Percentiles rank a stretch among this genome's conserved stretches.
These are phyloP conservation scores for Dendrocincla tyrannina DNA, from an alignment of 2,797 vertebrate species.

Conservation along the genomic window DNA sequence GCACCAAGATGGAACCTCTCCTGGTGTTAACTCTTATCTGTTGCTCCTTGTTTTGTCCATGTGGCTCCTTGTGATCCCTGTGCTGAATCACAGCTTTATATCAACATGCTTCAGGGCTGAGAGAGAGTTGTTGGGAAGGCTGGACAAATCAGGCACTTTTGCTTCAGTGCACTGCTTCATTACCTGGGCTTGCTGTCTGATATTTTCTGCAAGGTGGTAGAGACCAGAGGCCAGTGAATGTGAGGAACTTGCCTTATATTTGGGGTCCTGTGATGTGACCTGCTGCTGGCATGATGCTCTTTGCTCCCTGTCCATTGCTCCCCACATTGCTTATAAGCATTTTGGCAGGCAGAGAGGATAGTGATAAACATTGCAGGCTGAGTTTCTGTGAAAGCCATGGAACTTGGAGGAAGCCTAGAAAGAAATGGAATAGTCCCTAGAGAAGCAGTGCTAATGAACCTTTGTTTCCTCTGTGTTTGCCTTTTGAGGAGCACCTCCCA, in stretches of 20 bases:
- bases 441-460: neutral
- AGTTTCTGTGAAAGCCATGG: neutral
- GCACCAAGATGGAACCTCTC: neutral
- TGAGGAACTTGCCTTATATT: neutral
- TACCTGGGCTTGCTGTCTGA: neutral
- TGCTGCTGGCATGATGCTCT: neutral
- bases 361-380: neutral
- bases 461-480: neutral
- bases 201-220: neutral
- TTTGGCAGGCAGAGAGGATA: neutral
- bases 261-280: neutral
- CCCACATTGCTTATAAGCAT: accelerated
- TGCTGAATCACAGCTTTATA: neutral
- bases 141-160: neutral
- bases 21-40: neutral
- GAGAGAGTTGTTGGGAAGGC: neutral
- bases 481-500: neutral
- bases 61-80: neutral
- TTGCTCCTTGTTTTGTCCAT: neutral
- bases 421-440: neutral
- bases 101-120: neutral
- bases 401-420: neutral
- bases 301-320: neutral
- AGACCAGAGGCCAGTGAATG: neutral
- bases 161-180: neutral